A percentile compares a stretch with the other conserved stretches of the same genome.
phyloP scores from a whole-genome alignment of 2,113 vertebrate genomes.

The Collichthys lucidus region DNA sequence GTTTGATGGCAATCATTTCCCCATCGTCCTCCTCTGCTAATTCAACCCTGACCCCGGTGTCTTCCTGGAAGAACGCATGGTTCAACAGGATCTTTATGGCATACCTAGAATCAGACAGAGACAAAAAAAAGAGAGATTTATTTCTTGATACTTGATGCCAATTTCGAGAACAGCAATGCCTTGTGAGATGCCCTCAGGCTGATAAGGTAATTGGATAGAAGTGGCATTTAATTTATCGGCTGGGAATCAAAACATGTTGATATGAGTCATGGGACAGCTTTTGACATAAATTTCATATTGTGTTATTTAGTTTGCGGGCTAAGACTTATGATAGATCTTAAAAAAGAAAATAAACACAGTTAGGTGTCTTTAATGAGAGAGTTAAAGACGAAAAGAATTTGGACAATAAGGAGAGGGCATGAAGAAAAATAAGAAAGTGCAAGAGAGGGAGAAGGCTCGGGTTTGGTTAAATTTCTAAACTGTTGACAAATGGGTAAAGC shows the following conservation, averaged over 20 bases:
- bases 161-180: not conserved
- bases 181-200: conserved; percentile 3
- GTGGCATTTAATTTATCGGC: conserved; percentile 9
- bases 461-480: conserved; percentile 34
- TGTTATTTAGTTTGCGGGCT: not conserved
- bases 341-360: not conserved
- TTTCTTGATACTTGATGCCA: not conserved
- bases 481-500: not conserved
- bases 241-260: conserved; percentile 12
- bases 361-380: not conserved
- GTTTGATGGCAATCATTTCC: conserved; percentile 97
- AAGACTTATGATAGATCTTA: not conserved
- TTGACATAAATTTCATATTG: not conserved
- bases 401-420: not conserved
- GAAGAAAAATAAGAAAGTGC: not conserved
- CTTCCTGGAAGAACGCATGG: conserved; percentile 99
- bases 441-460: not conserved
- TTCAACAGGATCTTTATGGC: conserved; percentile 98
- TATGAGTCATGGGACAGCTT: not conserved
- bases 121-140: not conserved
- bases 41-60: conserved; percentile 97
- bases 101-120: conserved; percentile 83
- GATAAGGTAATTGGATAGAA: conserved; percentile 14
- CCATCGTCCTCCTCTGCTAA: conserved; percentile 98
- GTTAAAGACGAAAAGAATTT: not conserved